phyloP scores from a whole-genome alignment of 2,888 invertebrate species.

The Gastrophysa polygoni region DNA sequence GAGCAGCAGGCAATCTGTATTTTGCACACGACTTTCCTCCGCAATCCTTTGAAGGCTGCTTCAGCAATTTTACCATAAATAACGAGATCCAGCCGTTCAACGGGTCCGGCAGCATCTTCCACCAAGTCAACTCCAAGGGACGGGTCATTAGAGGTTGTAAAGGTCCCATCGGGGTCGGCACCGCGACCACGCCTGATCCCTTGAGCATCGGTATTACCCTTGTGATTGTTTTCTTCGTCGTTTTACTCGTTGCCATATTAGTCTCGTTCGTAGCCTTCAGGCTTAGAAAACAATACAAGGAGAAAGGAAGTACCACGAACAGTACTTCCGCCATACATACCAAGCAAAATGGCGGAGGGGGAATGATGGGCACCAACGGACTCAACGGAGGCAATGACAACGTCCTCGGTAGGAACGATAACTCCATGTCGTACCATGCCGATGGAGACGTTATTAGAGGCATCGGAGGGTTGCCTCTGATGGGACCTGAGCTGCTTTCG shows the following conservation, averaged over 20 bases:
- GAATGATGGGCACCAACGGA: constrained; percentile 73
- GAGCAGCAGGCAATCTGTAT: constrained; percentile 69
- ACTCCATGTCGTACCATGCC: constrained; percentile 72
- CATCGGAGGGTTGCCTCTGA: constrained; percentile 76
- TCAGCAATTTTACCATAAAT: constrained; percentile 88
- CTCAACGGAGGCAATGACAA: constrained; percentile 70
- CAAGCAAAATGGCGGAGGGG: constrained; percentile 77
- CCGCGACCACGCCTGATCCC: constrained; percentile 82
- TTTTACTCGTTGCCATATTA: constrained; percentile 85
- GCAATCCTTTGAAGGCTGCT: constrained; percentile 83
- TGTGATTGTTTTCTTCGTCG: constrained; percentile 92
- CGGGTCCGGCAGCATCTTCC: constrained; percentile 83
- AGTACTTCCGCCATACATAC: constrained; percentile 74
- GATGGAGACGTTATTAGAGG: constrained; percentile 78
- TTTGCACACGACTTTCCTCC: constrained; percentile 61
- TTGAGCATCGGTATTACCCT: constrained; percentile 91
- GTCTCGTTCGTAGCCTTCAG: constrained; percentile 93
- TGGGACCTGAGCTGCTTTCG: constrained; percentile 84
- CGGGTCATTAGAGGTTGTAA: constrained; percentile 78
- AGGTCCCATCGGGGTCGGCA: constrained; percentile 76
- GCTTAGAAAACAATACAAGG: constrained; percentile 84
- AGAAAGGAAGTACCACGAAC: constrained; percentile 74
- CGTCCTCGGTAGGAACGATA: constrained; percentile 72
- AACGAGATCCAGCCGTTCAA: constrained; percentile 89
- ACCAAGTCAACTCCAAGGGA: constrained; percentile 71